Evolutionary conservation across 1,140 invertebrate genomes (phyloP).

Genomic region (Pararge aegeria): DNA sequence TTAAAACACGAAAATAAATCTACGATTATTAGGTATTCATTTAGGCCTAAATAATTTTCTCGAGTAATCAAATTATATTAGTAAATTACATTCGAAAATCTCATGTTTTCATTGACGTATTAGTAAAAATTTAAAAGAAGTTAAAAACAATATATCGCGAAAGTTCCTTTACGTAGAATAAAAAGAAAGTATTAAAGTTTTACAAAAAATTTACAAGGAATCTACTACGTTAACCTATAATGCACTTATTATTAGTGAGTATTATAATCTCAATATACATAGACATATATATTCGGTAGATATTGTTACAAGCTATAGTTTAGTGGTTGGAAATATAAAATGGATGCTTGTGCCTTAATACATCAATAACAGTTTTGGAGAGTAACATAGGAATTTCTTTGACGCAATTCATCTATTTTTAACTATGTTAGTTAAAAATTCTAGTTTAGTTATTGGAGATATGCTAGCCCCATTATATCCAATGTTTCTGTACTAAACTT

Average conservation of each 20-base stretch:
- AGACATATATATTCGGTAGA: too few species aligned
- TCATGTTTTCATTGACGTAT: constrained; percentile 12
- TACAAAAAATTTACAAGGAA: constrained; percentile 3
- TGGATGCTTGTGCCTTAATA: too few species aligned
- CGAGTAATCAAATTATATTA: constrained; percentile 20
- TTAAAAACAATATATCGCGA: constrained; percentile 4
- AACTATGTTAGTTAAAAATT: too few species aligned
- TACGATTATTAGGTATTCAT: not conserved
- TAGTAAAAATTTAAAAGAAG: constrained; percentile 14
- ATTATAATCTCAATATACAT: too few species aligned
- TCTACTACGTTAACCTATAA: constrained; percentile 4
- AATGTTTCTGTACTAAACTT: too few species aligned
- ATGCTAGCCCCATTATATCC: too few species aligned
- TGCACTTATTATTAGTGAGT: not conserved
- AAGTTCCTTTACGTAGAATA: constrained; percentile 27
- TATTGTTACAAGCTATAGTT: too few species aligned
- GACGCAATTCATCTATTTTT: too few species aligned
- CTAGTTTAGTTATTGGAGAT: too few species aligned
- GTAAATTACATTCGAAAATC: constrained; percentile 13
- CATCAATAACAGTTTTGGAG: too few species aligned
- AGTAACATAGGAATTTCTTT: too few species aligned
- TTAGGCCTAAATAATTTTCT: constrained; percentile 22
- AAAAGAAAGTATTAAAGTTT: constrained; percentile 14
- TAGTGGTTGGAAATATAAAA: too few species aligned
- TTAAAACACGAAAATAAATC: not conserved